These are phyloP conservation scores for Phoebastria nigripes DNA, from an alignment of 2,797 vertebrate genomes.

Conservation along the genomic window DNA sequence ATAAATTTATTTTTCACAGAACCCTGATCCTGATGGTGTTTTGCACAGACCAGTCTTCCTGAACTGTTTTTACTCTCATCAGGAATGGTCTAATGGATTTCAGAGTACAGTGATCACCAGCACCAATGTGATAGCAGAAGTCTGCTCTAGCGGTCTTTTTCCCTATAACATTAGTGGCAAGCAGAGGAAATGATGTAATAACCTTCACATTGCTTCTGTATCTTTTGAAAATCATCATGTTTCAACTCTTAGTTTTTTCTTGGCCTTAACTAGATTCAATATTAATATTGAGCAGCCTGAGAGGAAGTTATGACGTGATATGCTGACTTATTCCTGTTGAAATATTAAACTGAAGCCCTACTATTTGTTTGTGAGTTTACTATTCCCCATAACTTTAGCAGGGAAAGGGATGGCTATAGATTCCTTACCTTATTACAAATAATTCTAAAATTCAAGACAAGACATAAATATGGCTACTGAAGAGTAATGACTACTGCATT, in stretches of 20 bases:
- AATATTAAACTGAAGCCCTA: background rate
- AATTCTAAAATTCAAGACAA: background rate
- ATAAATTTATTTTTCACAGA: background rate
- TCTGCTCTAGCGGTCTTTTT: background rate
- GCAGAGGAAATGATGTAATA: background rate
- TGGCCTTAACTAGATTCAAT: background rate
- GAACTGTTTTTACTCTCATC: background rate
- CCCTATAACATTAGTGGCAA: background rate
- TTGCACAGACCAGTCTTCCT: background rate
- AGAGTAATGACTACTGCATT: background rate
- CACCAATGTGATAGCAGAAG: background rate
- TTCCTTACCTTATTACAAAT: background rate
- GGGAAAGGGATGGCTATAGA: background rate
- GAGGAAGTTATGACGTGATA: background rate
- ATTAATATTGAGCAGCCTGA: background rate
- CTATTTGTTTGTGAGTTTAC: background rate
- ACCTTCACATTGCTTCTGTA: background rate
- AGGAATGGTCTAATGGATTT: background rate
- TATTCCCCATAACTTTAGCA: background rate
- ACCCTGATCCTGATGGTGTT: background rate
- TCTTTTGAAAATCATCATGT: background rate
- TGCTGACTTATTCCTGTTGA: background rate
- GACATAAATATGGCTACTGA: background rate
- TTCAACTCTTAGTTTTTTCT: background rate
- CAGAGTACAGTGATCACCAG: background rate